phyloP scores from a whole-genome alignment of 1,140 invertebrate species.

The Heliconius himera region DNA sequence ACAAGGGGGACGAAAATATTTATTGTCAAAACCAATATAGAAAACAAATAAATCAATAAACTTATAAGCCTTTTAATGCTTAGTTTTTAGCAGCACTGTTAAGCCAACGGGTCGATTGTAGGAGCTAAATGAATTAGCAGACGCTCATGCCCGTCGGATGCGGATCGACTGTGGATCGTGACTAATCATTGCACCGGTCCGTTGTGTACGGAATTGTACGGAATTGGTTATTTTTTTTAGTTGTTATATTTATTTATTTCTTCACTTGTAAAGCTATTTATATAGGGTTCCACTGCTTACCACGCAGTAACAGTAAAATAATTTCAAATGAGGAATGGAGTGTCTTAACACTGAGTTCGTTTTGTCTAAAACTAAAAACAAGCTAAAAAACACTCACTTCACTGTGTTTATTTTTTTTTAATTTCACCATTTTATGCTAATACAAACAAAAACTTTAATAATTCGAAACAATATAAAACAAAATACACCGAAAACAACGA shows the following conservation, averaged over 20 bases:
- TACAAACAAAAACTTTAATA: neutral
- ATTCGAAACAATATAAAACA: neutral
- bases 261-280: neutral
- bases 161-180: conserved; percentile 11
- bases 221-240: neutral
- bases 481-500: neutral
- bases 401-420: too few relatives aligned
- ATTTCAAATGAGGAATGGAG: too few relatives aligned
- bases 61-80: neutral
- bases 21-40: too few relatives aligned
- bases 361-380: neutral
- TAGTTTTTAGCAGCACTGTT: neutral
- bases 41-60: neutral
- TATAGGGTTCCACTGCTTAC: too few relatives aligned
- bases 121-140: conserved; percentile 9
- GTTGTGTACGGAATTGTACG: neutral
- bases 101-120: neutral
- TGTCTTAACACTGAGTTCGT: too few relatives aligned
- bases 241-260: neutral
- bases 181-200: conserved; percentile 8
- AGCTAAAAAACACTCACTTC: neutral
- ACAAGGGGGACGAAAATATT: too few relatives aligned
- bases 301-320: too few relatives aligned
- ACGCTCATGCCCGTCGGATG: conserved; percentile 7
- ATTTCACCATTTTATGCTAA: neutral